Percentiles rank a stretch among this genome's conserved stretches.
Conservation (phyloP, 1,140 invertebrate genomes). For the Luehdorfia chinensis region DNA sequence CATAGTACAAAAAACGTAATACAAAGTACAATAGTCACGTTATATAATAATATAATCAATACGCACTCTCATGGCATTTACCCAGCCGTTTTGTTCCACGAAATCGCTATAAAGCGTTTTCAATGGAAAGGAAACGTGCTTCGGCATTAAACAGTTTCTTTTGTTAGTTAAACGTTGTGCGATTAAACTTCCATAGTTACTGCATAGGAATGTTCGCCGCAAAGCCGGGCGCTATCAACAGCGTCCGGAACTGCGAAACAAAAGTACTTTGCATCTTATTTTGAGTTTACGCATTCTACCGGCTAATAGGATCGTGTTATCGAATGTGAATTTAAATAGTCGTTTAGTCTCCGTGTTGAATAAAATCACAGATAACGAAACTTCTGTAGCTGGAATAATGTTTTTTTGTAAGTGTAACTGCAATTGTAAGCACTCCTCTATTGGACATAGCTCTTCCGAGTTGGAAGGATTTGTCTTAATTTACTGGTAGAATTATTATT, state of each 20-base stretch:
- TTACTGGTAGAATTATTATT: too few species aligned
- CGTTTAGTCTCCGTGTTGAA: too few species aligned
- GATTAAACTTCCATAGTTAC: conserved; percentile 48
- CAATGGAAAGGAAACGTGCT: conserved; percentile 51
- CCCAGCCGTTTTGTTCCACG: conserved; percentile 34
- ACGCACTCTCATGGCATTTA: conserved; percentile 8
- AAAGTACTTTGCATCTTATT: conserved; percentile 20
- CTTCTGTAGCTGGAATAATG: too few species aligned
- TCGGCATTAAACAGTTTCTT: conserved; percentile 69
- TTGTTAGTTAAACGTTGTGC: conserved; percentile 57
- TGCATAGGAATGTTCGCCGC: conserved; percentile 38
- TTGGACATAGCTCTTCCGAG: too few species aligned
- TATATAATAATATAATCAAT: conserved; percentile 21
- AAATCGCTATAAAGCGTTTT: conserved; percentile 49
- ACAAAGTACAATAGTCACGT: conserved; percentile 6
- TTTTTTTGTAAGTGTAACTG: too few species aligned
- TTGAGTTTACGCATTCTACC: conserved; percentile 7
- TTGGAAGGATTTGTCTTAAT: too few species aligned
- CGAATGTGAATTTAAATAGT: too few species aligned
- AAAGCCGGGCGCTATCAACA: conserved; percentile 38
- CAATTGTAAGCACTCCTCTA: too few species aligned
- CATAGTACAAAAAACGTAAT: background rate
- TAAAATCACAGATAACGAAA: too few species aligned
- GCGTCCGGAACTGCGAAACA: conserved; percentile 25
- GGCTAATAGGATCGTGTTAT: conserved; percentile 2